These are phyloP conservation scores for Drosophila chauvacae DNA, from an alignment of 1,140 invertebrate species.

Conservation along the genomic window DNA sequence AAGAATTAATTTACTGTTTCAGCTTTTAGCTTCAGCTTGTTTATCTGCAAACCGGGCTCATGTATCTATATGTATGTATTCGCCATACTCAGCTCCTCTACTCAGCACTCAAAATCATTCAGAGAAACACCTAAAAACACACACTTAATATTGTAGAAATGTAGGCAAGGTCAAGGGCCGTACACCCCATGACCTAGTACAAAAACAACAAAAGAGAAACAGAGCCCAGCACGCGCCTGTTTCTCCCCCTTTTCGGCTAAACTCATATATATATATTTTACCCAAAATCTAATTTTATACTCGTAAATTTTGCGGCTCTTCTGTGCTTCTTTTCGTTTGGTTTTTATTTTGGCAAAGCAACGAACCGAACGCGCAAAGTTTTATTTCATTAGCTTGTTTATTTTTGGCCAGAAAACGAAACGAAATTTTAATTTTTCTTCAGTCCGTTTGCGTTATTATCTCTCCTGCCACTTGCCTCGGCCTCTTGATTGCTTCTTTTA, in stretches of 20 bases:
- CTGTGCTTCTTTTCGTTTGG: conserved; percentile 9
- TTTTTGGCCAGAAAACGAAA: conserved; percentile 62
- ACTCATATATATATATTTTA: conserved; percentile 4
- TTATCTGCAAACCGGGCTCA: conserved; percentile 43
- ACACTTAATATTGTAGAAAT: conserved; percentile 5
- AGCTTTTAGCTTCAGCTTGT: conserved; percentile 49
- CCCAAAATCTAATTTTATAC: conserved; percentile 59
- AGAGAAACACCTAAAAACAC: conserved; percentile 13
- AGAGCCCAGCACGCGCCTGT: conserved; percentile 45
- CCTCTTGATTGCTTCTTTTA: conserved; percentile 40
- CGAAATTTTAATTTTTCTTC: conserved; percentile 45
- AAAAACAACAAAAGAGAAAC: conserved; percentile 27
- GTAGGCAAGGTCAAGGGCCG: conserved; percentile 75
- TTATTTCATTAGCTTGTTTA: conserved; percentile 61
- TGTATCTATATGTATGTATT: conserved; percentile 79
- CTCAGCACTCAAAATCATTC: conserved; percentile 36
- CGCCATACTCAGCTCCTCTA: conserved; percentile 7
- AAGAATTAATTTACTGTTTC: conserved; percentile 34
- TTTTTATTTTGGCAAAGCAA: conserved; percentile 35
- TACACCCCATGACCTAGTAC: conserved; percentile 56
- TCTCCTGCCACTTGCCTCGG: conserved; percentile 42
- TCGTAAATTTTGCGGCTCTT: conserved; percentile 36
- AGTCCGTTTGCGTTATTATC: conserved; percentile 54
- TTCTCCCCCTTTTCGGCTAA: background rate
- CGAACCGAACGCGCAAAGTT: conserved; percentile 38